These are phyloP conservation scores for Psylliodes chrysocephalus DNA, from an alignment of 2,888 invertebrate genomes.

Conservation along the genomic window DNA sequence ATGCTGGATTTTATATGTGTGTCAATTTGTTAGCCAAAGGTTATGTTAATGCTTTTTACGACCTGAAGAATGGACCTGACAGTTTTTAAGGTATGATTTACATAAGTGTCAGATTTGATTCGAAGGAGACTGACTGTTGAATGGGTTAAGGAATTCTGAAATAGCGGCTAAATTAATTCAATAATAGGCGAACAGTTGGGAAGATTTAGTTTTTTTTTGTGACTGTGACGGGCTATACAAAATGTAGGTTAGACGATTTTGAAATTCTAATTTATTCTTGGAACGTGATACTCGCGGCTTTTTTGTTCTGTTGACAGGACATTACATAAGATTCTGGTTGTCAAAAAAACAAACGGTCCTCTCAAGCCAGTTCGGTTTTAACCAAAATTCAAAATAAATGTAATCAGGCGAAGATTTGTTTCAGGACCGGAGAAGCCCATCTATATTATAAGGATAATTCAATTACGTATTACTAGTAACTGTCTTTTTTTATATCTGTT, in stretches of 20 bases:
- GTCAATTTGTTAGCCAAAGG: constrained; percentile 39
- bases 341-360: neutral
- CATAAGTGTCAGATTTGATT: constrained; percentile 16
- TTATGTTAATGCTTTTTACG: constrained; percentile 37
- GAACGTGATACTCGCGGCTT: neutral
- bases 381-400: too few species aligned
- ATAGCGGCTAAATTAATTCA: constrained; percentile 8
- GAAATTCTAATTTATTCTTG: neutral
- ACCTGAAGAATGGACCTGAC: constrained; percentile 23
- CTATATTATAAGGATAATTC: too few species aligned
- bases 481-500: too few species aligned
- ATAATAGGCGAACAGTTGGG: neutral
- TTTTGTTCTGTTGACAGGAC: neutral
- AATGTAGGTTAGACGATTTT: neutral
- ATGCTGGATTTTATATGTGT: constrained; percentile 40
- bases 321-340: neutral
- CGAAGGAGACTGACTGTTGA: constrained; percentile 24
- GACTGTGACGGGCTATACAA: neutral
- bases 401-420: too few species aligned
- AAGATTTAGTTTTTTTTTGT: neutral
- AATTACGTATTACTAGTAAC: too few species aligned
- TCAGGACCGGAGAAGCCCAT: too few species aligned
- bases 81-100: constrained; percentile 28
- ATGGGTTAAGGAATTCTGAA: constrained; percentile 14
- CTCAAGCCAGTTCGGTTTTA: neutral